A percentile compares a stretch with the other conserved stretches of the same genome.
phyloP scores from a whole-genome alignment of 2,113 vertebrate species.

The Promerops cafer region DNA sequence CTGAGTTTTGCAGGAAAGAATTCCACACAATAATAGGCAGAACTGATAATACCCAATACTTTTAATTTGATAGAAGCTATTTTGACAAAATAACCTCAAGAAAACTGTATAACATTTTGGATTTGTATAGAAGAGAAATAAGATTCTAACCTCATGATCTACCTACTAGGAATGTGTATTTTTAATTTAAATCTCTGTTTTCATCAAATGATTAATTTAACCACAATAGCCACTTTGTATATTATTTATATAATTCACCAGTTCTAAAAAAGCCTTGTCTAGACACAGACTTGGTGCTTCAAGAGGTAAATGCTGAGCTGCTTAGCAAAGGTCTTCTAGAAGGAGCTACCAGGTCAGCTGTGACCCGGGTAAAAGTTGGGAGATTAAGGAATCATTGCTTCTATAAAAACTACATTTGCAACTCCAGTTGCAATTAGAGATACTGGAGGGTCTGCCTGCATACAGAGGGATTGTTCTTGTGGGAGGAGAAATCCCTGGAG shows the following conservation, averaged over 20 bases:
- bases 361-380: background rate
- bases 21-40: background rate
- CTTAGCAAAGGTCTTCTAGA: background rate
- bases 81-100: background rate
- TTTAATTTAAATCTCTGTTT: background rate
- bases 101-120: background rate
- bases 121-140: background rate
- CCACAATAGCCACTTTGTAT: rapidly evolving
- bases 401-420: background rate
- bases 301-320: background rate
- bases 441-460: background rate
- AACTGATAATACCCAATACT: background rate
- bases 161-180: rapidly evolving
- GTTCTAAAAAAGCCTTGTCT: background rate
- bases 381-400: background rate
- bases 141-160: background rate
- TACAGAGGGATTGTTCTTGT: background rate
- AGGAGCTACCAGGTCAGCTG: background rate
- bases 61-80: background rate
- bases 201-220: background rate
- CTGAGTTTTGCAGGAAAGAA: background rate
- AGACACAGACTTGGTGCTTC: background rate
- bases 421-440: background rate
- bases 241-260: background rate
- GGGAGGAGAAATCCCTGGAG: background rate